A percentile compares a stretch with the other conserved stretches of the same genome.
phyloP scores from a whole-genome alignment of 1,140 invertebrate genomes.

The Listronotus oregonensis region DNA sequence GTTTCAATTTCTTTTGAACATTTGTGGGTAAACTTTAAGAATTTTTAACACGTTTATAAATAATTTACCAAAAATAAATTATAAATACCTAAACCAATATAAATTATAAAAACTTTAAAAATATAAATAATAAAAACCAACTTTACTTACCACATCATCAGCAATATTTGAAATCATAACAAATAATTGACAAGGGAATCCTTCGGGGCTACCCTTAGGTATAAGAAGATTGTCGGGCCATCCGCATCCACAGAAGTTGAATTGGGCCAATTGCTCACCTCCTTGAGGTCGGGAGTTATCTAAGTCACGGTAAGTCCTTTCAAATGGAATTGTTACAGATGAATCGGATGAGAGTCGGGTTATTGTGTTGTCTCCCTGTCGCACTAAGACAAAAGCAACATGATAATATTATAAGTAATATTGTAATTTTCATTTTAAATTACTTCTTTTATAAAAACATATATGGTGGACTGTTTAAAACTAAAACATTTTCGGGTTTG shows the following conservation, averaged over 20 bases:
- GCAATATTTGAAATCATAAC: conserved; percentile 80
- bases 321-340: conserved; percentile 74
- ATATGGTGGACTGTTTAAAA: too few species aligned
- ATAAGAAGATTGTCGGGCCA: conserved; percentile 86
- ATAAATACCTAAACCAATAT: neutral
- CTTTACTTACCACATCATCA: conserved; percentile 60
- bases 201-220: conserved; percentile 72
- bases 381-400: conserved; percentile 48
- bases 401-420: too few species aligned
- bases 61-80: neutral
- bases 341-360: conserved; percentile 67
- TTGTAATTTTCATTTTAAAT: too few species aligned
- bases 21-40: too few species aligned
- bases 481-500: too few species aligned
- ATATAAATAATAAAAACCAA: neutral
- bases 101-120: neutral
- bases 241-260: conserved; percentile 84
- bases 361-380: conserved; percentile 67
- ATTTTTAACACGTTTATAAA: too few species aligned
- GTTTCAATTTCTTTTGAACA: too few species aligned
- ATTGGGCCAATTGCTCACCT: conserved; percentile 60
- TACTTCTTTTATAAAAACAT: too few species aligned
- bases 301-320: conserved; percentile 70
- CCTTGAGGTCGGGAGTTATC: conserved; percentile 61
- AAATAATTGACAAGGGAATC: conserved; percentile 73